Conservation (phyloP, 2,888 invertebrate genomes). For the Notocelia uddmanniana region DNA sequence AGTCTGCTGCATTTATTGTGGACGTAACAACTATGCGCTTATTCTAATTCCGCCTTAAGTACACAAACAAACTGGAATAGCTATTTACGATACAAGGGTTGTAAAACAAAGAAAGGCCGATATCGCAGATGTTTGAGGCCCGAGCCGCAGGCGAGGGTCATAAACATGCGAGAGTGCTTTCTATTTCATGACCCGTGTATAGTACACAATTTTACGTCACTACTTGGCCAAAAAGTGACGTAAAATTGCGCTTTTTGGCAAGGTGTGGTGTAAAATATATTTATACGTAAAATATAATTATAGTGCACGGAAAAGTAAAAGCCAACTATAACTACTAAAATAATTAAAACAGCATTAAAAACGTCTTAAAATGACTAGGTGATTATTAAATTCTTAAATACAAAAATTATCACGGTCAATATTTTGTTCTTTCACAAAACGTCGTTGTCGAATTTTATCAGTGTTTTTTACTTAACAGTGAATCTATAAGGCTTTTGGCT, state of each 20-base stretch:
- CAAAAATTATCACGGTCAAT: not conserved
- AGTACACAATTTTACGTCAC: too few species aligned
- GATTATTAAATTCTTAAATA: not conserved
- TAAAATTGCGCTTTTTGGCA: too few species aligned
- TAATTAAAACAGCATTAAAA: not conserved
- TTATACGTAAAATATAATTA: not conserved
- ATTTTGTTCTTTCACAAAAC: not conserved
- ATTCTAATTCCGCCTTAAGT: too few species aligned
- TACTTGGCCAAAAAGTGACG: too few species aligned
- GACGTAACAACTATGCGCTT: not conserved
- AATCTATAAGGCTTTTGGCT: constrained; percentile 1
- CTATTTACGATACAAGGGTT: too few species aligned
- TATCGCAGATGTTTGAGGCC: too few species aligned
- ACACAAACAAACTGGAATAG: too few species aligned
- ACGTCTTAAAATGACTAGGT: constrained; percentile 11
- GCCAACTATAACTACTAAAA: not conserved
- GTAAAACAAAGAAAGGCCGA: too few species aligned
- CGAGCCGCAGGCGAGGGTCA: too few species aligned
- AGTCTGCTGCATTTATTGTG: not conserved
- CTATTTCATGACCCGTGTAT: too few species aligned
- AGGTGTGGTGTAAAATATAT: too few species aligned
- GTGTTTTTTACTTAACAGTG: not conserved
- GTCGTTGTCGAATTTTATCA: not conserved
- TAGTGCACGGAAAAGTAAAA: not conserved
- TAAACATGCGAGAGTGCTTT: too few species aligned